phyloP scores from a whole-genome alignment of 2,888 invertebrate genomes.

The Augochlorella aurata region DNA sequence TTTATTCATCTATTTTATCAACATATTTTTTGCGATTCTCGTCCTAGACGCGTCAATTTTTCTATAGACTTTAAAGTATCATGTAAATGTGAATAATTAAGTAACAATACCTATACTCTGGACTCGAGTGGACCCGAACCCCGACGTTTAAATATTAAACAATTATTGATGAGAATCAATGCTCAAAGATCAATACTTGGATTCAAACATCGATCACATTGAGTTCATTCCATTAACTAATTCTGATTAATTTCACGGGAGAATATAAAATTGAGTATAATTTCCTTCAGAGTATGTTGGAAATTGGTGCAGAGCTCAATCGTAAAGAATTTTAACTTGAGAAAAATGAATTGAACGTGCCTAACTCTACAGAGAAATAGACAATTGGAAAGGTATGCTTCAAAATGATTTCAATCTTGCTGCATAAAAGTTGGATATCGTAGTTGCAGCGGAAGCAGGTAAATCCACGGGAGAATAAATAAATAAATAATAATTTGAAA shows the following conservation, averaged over 20 bases:
- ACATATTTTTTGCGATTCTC: too few species aligned
- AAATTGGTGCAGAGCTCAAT: not conserved
- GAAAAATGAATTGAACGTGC: too few species aligned
- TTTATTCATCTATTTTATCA: too few species aligned
- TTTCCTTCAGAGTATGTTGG: not conserved
- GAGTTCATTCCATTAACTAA: not conserved
- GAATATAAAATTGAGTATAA: not conserved
- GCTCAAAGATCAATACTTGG: too few species aligned
- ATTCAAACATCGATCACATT: too few species aligned
- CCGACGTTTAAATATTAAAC: too few species aligned
- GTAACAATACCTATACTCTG: too few species aligned
- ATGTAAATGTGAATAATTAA: too few species aligned
- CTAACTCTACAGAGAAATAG: not conserved
- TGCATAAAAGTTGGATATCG: not conserved
- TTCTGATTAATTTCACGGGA: not conserved
- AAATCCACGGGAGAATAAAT: not conserved
- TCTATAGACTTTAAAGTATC: too few species aligned
- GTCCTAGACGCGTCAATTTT: too few species aligned
- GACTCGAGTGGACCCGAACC: too few species aligned
- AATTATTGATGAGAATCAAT: too few species aligned
- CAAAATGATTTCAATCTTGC: not conserved
- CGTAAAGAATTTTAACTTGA: not conserved
- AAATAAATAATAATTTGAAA: not conserved
- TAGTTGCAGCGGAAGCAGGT: not conserved
- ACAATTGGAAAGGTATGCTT: not conserved